phyloP scores from a whole-genome alignment of 2,113 vertebrate genomes.

The Erinaceus europaeus region DNA sequence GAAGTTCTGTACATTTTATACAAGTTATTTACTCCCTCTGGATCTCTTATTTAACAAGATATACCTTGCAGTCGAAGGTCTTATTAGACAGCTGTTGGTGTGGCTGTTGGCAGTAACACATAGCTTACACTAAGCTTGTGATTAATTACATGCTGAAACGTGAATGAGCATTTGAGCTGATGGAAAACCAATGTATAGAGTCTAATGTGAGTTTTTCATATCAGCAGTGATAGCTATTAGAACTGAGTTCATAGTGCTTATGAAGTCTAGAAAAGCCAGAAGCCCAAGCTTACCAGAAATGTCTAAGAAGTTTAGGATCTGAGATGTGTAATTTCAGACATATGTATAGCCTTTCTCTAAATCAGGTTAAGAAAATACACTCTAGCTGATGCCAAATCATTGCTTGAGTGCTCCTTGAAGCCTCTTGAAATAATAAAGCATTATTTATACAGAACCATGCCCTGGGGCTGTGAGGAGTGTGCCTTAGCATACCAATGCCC shows the following conservation, averaged over 20 bases:
- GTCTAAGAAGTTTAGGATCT: background rate
- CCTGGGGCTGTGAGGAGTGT: background rate
- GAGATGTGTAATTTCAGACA: background rate
- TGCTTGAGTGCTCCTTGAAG: background rate
- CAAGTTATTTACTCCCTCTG: background rate
- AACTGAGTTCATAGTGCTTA: background rate
- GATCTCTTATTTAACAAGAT: background rate
- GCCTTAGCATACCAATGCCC: background rate
- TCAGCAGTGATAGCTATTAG: background rate
- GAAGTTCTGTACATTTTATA: background rate
- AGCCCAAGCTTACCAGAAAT: background rate
- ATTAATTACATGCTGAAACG: background rate
- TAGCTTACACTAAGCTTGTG: background rate
- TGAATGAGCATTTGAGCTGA: background rate
- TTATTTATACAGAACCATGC: background rate
- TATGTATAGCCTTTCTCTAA: background rate
- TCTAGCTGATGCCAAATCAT: background rate
- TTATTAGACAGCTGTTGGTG: background rate
- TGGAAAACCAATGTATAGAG: background rate
- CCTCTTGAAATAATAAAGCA: background rate
- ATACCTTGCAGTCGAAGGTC: background rate
- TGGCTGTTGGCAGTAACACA: background rate
- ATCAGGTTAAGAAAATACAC: background rate
- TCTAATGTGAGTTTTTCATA: background rate
- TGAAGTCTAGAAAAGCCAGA: background rate